Evolutionary conservation across 2,888 invertebrate genomes (phyloP).

Genomic region (Synanthedon vespiformis): DNA sequence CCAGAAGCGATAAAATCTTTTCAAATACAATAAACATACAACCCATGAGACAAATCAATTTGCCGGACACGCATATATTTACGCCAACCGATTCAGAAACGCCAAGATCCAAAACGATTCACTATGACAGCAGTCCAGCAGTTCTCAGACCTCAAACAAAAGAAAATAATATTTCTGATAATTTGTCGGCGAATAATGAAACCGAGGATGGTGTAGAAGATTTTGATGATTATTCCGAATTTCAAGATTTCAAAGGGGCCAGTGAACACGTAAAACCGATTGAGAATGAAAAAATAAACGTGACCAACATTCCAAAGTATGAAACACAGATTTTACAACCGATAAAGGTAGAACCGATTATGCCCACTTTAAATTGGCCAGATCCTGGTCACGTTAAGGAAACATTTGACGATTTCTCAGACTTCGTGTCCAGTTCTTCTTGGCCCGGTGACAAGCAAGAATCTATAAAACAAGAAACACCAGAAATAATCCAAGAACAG

Average conservation of each 20-base stretch:
- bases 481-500: neutral
- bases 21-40: slow-evolving; percentile 51
- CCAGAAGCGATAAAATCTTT: slow-evolving; percentile 44
- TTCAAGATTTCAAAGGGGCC: slow-evolving; percentile 49
- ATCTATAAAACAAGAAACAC: neutral
- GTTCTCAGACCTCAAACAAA: slow-evolving; percentile 34
- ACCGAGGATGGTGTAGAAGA: slow-evolving; percentile 19
- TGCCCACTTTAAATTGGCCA: slow-evolving; percentile 64
- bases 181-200: slow-evolving; percentile 8
- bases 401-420: slow-evolving; percentile 55
- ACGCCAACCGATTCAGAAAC: slow-evolving; percentile 65
- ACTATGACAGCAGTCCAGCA: slow-evolving; percentile 42
- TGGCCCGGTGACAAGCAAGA: slow-evolving; percentile 22
- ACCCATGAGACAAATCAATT: slow-evolving; percentile 55
- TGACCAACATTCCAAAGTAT: slow-evolving; percentile 9
- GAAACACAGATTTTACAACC: slow-evolving; percentile 52
- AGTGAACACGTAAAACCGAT: slow-evolving; percentile 9
- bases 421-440: slow-evolving; percentile 40
- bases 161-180: slow-evolving; percentile 8
- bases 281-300: neutral
- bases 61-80: slow-evolving; percentile 65
- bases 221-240: slow-evolving; percentile 53
- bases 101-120: slow-evolving; percentile 63
- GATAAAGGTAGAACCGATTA: slow-evolving; percentile 47
- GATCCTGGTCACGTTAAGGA: slow-evolving; percentile 61